Base-by-base conservation (phyloP, 2,888 invertebrate genomes). In the Tipula lateralis region DNA sequence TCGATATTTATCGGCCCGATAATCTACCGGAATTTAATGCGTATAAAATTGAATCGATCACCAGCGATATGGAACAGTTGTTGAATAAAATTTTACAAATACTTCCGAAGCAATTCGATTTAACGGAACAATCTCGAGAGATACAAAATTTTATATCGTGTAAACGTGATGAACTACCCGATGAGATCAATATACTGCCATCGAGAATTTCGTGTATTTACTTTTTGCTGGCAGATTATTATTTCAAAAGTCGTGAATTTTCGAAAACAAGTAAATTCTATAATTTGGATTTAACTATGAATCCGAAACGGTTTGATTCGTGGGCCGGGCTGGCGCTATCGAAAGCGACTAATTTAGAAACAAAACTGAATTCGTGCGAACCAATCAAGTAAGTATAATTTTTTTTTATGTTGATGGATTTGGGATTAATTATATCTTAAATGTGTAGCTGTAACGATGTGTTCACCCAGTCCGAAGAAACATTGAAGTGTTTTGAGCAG, bases 261-360 rank as follows among this genome's bases (percentile, higher is more conserved):
- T 90, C 91, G 32, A 92, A 93, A 88, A 95, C 97, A 12, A 92
- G 95, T 1, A 94, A 95, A 87, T 97, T 94, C 89, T 98, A 97
- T 88, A 92, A 94, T 85, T 91, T 95, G 87, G 98, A 99, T 90
- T 91, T 98, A 29, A 94, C 96, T 86, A 92, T 96, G 34, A 95
- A 95, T 89, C 95, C 94, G 0, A 91, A 92, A 84, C 92, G 98
- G 84, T 92, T 97, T 85, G 97, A 97, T 90, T 96, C 98, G 0
- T 98, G 98, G 98, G 97, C 97, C 0, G 95, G 96, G 84, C 93
- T 98, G 89, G 96, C 97, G 0, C 91, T 98, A 86, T 94, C 95
- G 0, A 94, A 94, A 88, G 94, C 93, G 2, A 93, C 95, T 85
- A 93, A 94, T 87, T 92, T 98, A 84, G 97, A 97, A 87, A 94